Base-by-base conservation (phyloP, 2,888 invertebrate genomes). In the Callosobruchus maculatus region DNA sequence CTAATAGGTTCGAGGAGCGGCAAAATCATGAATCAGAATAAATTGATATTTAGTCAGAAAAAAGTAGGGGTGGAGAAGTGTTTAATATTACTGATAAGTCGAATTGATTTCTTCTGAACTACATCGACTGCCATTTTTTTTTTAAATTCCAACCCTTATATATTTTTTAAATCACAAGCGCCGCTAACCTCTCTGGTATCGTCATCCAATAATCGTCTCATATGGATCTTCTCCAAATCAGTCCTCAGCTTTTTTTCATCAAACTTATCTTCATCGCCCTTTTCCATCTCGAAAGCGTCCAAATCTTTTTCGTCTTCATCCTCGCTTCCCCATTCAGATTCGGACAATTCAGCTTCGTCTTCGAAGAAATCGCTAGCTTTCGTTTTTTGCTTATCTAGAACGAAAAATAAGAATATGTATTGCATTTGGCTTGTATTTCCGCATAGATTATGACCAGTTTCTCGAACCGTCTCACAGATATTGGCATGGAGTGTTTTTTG, bases 311-410 rank as follows among this genome's bases (percentile, higher is more conserved):
- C 95, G 85, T 97, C 95, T 86, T 95, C 97, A 83, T 97, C 97
- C 0, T 92, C 96, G 70, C 95, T 95, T 0, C 92, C 95, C 92
- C 94, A 95, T 79, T 97, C 97, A 1, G 95, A 95, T 83, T 97
- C 97, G 0, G 96, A 96, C 49, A 98, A 87, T 83, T 97, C 97
- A 0, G 97, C 97, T 87, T 98, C 97, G 67, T 93, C 90, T 79
- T 98, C 97, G 73, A 97, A 89, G 88, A 96, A 98, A 72, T 94
- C 93, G 0, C 89, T 86, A 0, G 90, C 89, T 71, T 90, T 90
- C 5, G 78, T 70, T 69, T 20, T 72, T 67, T 9, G 22, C 21
- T 70, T 67, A 72, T 26, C 75, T 74, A 72, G 20, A 74, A 77
- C n/a, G n/a, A 68, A 73, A 21, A 26, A 76, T 70, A 72, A 26